phyloP scores from a whole-genome alignment of 2,888 invertebrate species.

The Nephrotoma guestfalica region DNA sequence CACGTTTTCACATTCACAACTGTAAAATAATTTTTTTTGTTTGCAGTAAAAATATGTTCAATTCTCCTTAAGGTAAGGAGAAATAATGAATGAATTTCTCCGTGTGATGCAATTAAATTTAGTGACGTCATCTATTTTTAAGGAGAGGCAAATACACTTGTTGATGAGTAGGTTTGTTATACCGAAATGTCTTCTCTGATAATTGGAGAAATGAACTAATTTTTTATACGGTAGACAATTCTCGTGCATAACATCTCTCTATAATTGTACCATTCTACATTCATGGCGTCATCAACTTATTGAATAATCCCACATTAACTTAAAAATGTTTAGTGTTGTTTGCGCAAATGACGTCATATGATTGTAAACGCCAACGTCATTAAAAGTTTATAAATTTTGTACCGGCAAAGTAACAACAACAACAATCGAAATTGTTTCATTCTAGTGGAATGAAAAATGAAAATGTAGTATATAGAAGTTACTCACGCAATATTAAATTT shows the following conservation, averaged over 20 bases:
- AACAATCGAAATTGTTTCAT: not conserved
- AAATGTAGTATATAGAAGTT: not conserved
- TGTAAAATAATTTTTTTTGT: not conserved
- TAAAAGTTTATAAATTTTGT: not conserved
- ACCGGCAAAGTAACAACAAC: not conserved
- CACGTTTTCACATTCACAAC: not conserved
- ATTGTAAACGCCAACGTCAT: not conserved
- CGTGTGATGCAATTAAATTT: not conserved
- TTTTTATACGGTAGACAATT: not conserved
- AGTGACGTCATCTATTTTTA: not conserved
- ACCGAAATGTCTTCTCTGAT: not conserved
- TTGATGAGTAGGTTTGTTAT: not conserved
- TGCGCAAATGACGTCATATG: not conserved
- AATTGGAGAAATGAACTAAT: not conserved
- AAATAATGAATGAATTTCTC: not conserved
- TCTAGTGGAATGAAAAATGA: not conserved
- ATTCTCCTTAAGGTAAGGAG: not conserved
- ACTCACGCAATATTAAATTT: not conserved
- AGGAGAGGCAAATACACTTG: not conserved
- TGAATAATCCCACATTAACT: not conserved
- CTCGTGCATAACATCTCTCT: not conserved
- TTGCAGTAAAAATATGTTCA: not conserved
- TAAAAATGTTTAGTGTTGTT: not conserved
- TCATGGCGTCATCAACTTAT: not conserved
- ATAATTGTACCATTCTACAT: not conserved